Base-by-base conservation (phyloP, 2,797 vertebrate species). In the Onychomys arenicola region DNA sequence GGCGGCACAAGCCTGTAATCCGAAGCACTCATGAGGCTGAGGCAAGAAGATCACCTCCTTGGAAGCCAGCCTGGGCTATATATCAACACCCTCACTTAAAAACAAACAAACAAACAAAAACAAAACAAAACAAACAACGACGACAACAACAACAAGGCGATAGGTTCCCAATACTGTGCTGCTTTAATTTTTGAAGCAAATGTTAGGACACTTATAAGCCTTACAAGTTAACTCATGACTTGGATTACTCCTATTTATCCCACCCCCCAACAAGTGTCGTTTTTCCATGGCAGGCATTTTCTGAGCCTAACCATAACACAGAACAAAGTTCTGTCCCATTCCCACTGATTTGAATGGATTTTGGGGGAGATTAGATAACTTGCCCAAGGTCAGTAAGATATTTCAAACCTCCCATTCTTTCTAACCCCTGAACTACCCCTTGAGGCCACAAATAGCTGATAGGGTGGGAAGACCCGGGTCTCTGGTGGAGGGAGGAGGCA, bases 311-410 rank as follows among this genome's bases (percentile, higher is more conserved):
- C 9, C 32, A n/a, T 94, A 37, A 63, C 17, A 32, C 2, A 55
- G 19, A 80, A 63, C 84, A 16, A 63, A 16, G 37, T 55, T 61
- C 43, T 77, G 61, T 37, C 37, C 37, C 12, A 19, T 87, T 65
- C 61, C 63, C 23, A 7, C 0, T 37, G 73, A 55, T 65, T 92
- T 75, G 46, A 52, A 73, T 14, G 27, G 75, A 75, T 57, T 14
- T 55, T 57, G 86, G 59, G 57, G 21, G 52, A 90, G 82, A 90
- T 63, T 61, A 59, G 63, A 23, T 87, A 86, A 91, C 91, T 93
- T 61, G 92, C 76, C 69, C 96, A 95, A 96, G 94, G 94, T 97
- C 95, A 96, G 75, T 59, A 89, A 52, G 57, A 34, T 69, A 69
- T 85, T 76, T 55, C 84, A 91, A 71, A 88, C 52, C 23, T n/a